Evolutionary conservation across 2,888 invertebrate species (phyloP), one percentile per base, ranked within the genome.

Genomic region (Tenthredo amoena): DNA sequence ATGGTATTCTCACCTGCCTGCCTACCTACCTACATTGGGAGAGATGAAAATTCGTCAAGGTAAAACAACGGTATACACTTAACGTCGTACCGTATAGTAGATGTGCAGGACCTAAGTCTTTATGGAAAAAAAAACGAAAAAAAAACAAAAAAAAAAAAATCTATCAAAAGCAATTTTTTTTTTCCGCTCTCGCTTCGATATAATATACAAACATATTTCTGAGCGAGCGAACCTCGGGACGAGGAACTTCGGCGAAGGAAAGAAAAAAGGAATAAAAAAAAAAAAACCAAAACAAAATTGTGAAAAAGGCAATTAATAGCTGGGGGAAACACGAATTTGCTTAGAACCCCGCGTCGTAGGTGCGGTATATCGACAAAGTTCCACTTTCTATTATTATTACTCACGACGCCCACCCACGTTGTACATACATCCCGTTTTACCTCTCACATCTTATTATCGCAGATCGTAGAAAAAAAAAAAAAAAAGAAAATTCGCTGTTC

Each of bases 351-450:
- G 1, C 26, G 18, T 12, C 15, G 68, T 26, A 26, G 6, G 26
- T 58, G 21, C 6, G 1, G 77, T 6, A 9, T 31, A 31, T 9
- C 50, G 50, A 15, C 47, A 34, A 55, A 55, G 50, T 55, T 15
- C 55, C 31, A 50, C 55, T 77, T 77, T 76, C 47, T 55, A 77
- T 77, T 55, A 77, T 77, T 50, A 77, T 77, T 77, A 50, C 31
- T 15, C 31, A 50, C 40, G 15, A 34, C 68, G 4, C 1, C 9
- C 37, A 31, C 55, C 55, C n/a, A 55, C n/a, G 26, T n/a, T n/a
- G 18, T 55, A 55, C n/a, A 50, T 55, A n/a, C 6, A 50, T 50
- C 18, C 50, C 50, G 50, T 50, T 50, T 50, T 50, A 50, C 50
- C 5, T 50, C 18, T 50, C 5, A 18, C 50, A 18, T 50, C 18